Percentiles rank a stretch among this genome's conserved stretches.
Conservation (phyloP, 2,888 invertebrate genomes). For the Vannuccia rotundouncinata region DNA sequence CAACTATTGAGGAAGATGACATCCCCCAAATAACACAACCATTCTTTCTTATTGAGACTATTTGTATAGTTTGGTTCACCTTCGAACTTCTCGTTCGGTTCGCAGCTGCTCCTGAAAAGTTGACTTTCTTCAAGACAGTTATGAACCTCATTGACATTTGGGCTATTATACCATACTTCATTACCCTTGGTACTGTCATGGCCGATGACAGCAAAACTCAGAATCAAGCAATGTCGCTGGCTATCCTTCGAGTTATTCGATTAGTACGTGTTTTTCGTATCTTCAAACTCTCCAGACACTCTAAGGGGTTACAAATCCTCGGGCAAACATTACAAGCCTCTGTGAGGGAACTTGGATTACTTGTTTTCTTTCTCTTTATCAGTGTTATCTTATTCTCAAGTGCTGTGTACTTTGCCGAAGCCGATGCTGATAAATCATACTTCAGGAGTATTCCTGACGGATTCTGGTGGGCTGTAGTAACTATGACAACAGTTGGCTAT, state of each 20-base stretch:
- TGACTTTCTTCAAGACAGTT: slow-evolving; percentile 97
- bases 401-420: slow-evolving; percentile 91
- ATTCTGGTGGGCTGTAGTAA: slow-evolving; percentile 85
- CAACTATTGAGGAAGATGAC: slow-evolving; percentile 39
- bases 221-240: slow-evolving; percentile 63
- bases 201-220: slow-evolving; percentile 59
- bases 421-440: slow-evolving; percentile 78
- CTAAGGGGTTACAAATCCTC: slow-evolving; percentile 96
- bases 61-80: slow-evolving; percentile 98
- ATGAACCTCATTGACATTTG: slow-evolving; percentile 98
- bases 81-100: slow-evolving; percentile 90
- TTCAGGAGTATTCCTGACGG: slow-evolving; percentile 92
- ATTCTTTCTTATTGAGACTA: slow-evolving; percentile 97
- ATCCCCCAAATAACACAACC: slow-evolving; percentile 54
- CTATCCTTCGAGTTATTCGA: slow-evolving; percentile 93
- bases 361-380: slow-evolving; percentile 99
- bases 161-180: slow-evolving; percentile 99
- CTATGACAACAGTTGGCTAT: slow-evolving; percentile 99
- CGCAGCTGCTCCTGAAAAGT: slow-evolving; percentile 94
- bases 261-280: slow-evolving; percentile 98
- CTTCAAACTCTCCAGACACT: slow-evolving; percentile 98
- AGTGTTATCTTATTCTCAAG: slow-evolving; percentile 91
- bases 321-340: slow-evolving; percentile 97
- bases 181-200: slow-evolving; percentile 94
- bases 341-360: slow-evolving; percentile 96